Evolutionary conservation across 2,113 vertebrate species (phyloP).

Genomic region (Onychostoma macrolepis): DNA sequence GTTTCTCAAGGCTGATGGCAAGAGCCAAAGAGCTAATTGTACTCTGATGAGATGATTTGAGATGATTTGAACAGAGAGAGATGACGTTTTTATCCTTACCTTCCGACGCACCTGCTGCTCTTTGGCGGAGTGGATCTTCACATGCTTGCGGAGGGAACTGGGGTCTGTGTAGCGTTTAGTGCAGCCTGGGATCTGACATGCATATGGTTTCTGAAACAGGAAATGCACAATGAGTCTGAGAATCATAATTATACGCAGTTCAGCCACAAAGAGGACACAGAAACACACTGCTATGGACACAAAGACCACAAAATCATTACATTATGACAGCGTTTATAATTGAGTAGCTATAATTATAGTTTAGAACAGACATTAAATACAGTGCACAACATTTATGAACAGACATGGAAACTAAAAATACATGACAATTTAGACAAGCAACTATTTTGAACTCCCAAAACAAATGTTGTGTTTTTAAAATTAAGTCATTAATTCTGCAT

Average conservation of each 20-base stretch:
- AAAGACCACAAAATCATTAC: neutral
- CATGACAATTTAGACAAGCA: neutral
- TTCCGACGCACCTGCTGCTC: slow-evolving; percentile 96
- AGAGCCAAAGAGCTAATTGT: slow-evolving; percentile 25
- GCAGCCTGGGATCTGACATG: slow-evolving; percentile 97
- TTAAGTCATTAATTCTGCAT: neutral
- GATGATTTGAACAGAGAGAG: neutral
- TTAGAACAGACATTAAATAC: neutral
- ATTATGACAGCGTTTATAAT: slow-evolving; percentile 11
- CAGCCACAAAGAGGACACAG: neutral
- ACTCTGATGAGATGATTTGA: slow-evolving; percentile 19
- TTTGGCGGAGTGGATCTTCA: slow-evolving; percentile 97
- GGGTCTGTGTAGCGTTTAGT: slow-evolving; percentile 98
- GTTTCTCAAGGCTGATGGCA: slow-evolving; percentile 22
- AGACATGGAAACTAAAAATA: neutral
- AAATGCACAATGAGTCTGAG: slow-evolving; percentile 5
- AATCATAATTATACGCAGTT: slow-evolving; percentile 31
- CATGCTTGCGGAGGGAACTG: slow-evolving; percentile 97
- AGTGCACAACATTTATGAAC: neutral
- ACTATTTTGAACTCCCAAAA: slow-evolving; percentile 3
- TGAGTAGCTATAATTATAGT: neutral
- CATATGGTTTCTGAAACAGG: slow-evolving; percentile 90
- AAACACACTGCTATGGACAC: slow-evolving; percentile 14
- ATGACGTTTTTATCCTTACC: slow-evolving; percentile 77
- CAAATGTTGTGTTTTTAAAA: neutral